Percentiles rank a stretch among this genome's conserved stretches.
phyloP scores from a whole-genome alignment of 2,888 invertebrate genomes.

The Meloe dianella region DNA sequence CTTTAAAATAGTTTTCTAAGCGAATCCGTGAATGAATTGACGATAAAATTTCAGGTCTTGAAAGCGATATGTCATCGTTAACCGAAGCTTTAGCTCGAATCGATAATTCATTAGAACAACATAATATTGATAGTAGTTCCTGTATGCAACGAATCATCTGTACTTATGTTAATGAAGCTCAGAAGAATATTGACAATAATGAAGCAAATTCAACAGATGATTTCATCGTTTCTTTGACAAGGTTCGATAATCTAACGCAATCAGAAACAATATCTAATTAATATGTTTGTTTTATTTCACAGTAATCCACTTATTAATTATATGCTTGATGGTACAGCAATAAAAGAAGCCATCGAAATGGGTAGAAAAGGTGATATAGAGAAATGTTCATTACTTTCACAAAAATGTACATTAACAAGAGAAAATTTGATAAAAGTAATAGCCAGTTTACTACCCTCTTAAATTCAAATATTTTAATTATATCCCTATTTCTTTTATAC shows the following conservation, averaged over 20 bases:
- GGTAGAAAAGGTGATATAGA: conserved; percentile 66
- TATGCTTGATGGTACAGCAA: conserved; percentile 73
- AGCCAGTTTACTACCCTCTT: conserved; percentile 69
- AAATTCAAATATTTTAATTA: conserved; percentile 21
- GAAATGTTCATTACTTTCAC: conserved; percentile 66
- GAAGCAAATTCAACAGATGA: conserved; percentile 70
- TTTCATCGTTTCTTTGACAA: conserved; percentile 66
- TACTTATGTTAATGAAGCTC: conserved; percentile 74
- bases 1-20: background rate
- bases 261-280: conserved; percentile 14
- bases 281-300: conserved; percentile 52
- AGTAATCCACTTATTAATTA: conserved; percentile 74
- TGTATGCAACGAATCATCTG: conserved; percentile 76
- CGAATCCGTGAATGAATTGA: background rate
- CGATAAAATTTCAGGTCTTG: conserved; percentile 49
- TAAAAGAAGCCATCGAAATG: conserved; percentile 72
- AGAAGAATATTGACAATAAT: conserved; percentile 68
- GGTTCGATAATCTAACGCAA: conserved; percentile 37
- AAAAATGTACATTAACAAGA: conserved; percentile 72
- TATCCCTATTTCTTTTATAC: background rate
- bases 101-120: conserved; percentile 70
- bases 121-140: conserved; percentile 74
- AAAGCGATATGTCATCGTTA: conserved; percentile 61
- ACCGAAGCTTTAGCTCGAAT: conserved; percentile 70
- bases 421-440: conserved; percentile 71